Percentiles rank a stretch among this genome's conserved stretches.
Conservation (phyloP, 2,797 vertebrate species). For the Muscicapa striata region DNA sequence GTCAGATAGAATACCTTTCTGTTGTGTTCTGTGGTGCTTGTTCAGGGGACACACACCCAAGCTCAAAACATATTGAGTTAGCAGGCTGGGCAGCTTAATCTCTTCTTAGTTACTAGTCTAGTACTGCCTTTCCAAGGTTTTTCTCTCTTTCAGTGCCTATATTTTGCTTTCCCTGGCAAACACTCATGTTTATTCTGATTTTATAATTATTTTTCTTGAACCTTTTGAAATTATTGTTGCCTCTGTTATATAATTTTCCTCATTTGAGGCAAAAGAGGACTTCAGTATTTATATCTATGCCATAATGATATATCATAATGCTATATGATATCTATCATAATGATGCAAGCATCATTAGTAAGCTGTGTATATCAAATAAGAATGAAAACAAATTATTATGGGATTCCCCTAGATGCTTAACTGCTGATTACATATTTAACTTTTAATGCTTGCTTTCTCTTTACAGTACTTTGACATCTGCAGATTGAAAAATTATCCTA, state of each 20-base stretch:
- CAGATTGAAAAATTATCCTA: slow-evolving; percentile 19
- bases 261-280: not conserved
- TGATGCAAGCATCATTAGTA: not conserved
- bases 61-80: not conserved
- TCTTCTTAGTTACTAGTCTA: not conserved
- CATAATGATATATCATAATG: too few relatives aligned
- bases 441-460: not conserved
- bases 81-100: not conserved
- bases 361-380: not conserved
- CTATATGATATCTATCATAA: too few relatives aligned
- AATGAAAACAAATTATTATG: not conserved
- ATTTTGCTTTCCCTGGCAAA: not conserved
- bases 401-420: not conserved
- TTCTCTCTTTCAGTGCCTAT: not conserved
- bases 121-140: not conserved
- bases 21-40: not conserved
- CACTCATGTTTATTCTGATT: not conserved
- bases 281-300: not conserved
- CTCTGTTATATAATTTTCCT: not conserved
- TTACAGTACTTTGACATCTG: slow-evolving; percentile 11
- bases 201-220: not conserved
- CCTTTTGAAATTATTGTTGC: not conserved
- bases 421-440: slow-evolving; percentile 29
- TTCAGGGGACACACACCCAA: not conserved
- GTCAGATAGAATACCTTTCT: not conserved